A percentile compares a stretch with the other conserved stretches of the same genome.
Evolutionary conservation across 2,888 invertebrate species (phyloP).

Genomic region (Nephrocerus scutellatus): DNA sequence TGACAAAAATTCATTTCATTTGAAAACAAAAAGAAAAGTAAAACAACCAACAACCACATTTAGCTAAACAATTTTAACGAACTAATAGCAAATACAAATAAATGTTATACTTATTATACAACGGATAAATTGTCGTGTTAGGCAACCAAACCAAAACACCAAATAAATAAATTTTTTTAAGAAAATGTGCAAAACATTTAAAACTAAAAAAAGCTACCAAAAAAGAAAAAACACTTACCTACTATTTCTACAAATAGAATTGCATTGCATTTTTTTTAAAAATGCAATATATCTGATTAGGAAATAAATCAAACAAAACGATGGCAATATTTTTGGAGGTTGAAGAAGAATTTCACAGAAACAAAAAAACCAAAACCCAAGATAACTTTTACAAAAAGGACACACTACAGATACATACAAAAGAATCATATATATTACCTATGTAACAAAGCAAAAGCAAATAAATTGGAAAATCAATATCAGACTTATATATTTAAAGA

Average conservation of each 20-base stretch:
- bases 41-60: no score
- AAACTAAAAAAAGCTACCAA: constrained; percentile 22
- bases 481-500: constrained; percentile 2
- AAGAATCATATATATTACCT: constrained; percentile 8
- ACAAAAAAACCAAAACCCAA: constrained; percentile 15
- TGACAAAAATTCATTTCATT: no score
- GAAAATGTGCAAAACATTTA: constrained; percentile 34
- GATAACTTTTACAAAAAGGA: constrained; percentile 10
- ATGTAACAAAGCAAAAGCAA: constrained; percentile 11
- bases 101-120: no score
- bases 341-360: constrained; percentile 29
- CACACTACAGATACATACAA: constrained; percentile 6
- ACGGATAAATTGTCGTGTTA: no score
- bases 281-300: constrained; percentile 10
- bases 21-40: no score
- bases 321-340: constrained; percentile 38
- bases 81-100: no score
- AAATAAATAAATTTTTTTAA: constrained; percentile 12
- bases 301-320: constrained; percentile 24
- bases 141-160: no score
- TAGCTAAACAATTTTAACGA: no score
- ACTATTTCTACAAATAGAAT: constrained; percentile 10
- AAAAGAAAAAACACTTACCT: constrained; percentile 6
- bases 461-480: background rate
- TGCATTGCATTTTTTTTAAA: constrained; percentile 12